phyloP scores from a whole-genome alignment of 2,888 invertebrate species.

The Dolichopus griseipennis region DNA sequence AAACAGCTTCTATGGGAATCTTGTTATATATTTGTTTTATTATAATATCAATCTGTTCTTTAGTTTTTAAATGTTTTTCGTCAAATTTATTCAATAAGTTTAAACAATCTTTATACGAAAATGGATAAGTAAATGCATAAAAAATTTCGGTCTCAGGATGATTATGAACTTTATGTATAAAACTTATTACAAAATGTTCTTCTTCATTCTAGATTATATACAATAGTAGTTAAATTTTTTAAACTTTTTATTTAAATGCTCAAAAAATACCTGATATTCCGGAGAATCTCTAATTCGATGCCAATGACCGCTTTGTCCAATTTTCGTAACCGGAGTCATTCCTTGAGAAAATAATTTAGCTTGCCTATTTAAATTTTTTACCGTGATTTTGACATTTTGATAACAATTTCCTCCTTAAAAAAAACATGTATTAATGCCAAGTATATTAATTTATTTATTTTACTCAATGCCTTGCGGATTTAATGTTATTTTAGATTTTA shows the following conservation, averaged over 20 bases:
- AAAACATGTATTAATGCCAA: slow-evolving; percentile 12
- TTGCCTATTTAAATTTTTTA: slow-evolving; percentile 82
- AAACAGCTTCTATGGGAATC: not conserved
- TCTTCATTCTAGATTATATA: slow-evolving; percentile 51
- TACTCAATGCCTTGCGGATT: not conserved
- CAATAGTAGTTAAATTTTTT: not conserved
- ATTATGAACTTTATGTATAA: slow-evolving; percentile 61
- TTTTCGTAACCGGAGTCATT: slow-evolving; percentile 71
- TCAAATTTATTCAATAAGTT: slow-evolving; percentile 63
- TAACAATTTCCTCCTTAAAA: slow-evolving; percentile 45
- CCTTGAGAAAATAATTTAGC: slow-evolving; percentile 86
- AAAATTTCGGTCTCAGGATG: slow-evolving; percentile 65
- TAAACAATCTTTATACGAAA: slow-evolving; percentile 74
- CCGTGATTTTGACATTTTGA: slow-evolving; percentile 63
- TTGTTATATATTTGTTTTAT: slow-evolving; percentile 13
- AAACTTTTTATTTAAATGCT: not conserved
- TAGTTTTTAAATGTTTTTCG: slow-evolving; percentile 31
- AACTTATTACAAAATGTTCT: slow-evolving; percentile 65
- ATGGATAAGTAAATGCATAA: slow-evolving; percentile 88
- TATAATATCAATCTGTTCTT: slow-evolving; percentile 18
- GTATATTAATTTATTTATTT: slow-evolving; percentile 11
- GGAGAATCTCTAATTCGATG: slow-evolving; percentile 75
- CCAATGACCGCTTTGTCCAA: slow-evolving; percentile 74
- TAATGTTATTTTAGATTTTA: not conserved
- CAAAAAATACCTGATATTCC: slow-evolving; percentile 55